Evolutionary conservation across 1,140 invertebrate species (phyloP).

Genomic region (Drosophila sucinea): DNA sequence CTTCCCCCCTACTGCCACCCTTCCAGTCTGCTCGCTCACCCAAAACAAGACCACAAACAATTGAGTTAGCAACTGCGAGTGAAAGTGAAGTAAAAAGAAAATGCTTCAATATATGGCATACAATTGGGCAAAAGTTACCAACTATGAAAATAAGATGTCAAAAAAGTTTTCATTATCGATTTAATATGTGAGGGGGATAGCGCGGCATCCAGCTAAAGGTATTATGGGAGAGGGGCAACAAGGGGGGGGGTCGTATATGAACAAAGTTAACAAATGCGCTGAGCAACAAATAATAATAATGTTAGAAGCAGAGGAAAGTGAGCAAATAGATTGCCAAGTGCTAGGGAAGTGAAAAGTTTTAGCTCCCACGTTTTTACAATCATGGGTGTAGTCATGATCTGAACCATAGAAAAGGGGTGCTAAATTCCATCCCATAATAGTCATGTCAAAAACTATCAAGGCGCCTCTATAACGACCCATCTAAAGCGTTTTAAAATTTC

Average conservation of each 20-base stretch:
- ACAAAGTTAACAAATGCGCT: slow-evolving; percentile 13
- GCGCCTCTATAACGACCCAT: no score
- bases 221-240: background rate
- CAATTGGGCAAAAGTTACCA: slow-evolving; percentile 65
- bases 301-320: background rate
- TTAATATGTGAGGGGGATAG: slow-evolving; percentile 54
- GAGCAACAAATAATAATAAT: slow-evolving; percentile 19
- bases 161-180: slow-evolving; percentile 82
- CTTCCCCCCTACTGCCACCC: background rate
- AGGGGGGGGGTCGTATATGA: background rate
- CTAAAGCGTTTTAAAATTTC: no score
- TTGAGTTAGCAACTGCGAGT: slow-evolving; percentile 54
- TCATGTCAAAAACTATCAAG: no score
- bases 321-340: slow-evolving; percentile 16
- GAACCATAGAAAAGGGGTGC: background rate
- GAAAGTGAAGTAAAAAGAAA: slow-evolving; percentile 49
- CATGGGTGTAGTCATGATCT: background rate
- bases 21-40: background rate
- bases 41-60: slow-evolving; percentile 55
- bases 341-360: slow-evolving; percentile 17
- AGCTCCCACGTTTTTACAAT: background rate
- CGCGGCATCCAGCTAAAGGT: no score
- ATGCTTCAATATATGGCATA: slow-evolving; percentile 37
- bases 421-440: no score
- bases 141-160: slow-evolving; percentile 82